phyloP scores from a whole-genome alignment of 2,888 invertebrate genomes.

The Stegana nigrithorax region DNA sequence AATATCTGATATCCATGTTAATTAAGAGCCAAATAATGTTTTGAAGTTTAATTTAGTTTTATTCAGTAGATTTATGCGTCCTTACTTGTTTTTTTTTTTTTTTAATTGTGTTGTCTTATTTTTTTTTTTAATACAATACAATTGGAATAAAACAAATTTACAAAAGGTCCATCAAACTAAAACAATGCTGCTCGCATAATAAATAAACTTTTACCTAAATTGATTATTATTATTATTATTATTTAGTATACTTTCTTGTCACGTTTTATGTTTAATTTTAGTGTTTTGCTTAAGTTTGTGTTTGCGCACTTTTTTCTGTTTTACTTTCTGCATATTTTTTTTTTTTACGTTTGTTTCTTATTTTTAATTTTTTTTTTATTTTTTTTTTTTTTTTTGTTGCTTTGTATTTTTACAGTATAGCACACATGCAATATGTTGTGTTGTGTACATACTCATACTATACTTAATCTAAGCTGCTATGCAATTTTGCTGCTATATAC shows the following conservation, averaged over 20 bases:
- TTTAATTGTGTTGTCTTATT: constrained; percentile 11
- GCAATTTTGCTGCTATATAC: not conserved
- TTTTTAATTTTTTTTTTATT: constrained; percentile 20
- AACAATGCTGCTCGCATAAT: too few relatives aligned
- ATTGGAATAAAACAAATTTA: constrained; percentile 21
- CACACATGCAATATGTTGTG: not conserved
- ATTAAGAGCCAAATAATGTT: too few relatives aligned
- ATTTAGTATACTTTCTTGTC: too few relatives aligned
- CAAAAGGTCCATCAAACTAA: constrained; percentile 16
- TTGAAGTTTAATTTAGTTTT: too few relatives aligned
- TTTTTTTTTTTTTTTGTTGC: constrained; percentile 8
- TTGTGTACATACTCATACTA: not conserved
- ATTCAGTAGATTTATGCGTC: too few relatives aligned
- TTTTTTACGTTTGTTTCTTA: constrained; percentile 20
- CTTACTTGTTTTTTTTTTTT: too few relatives aligned
- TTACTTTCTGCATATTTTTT: constrained; percentile 24
- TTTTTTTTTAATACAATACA: constrained; percentile 7
- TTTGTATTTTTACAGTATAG: not conserved
- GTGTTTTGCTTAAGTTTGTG: constrained; percentile 31
- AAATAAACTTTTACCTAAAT: constrained; percentile 32
- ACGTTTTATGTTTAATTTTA: too few relatives aligned
- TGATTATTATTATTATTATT: too few relatives aligned
- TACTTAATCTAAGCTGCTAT: not conserved
- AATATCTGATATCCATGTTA: too few relatives aligned
- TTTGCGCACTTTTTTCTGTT: not conserved